A percentile compares a stretch with the other conserved stretches of the same genome.
phyloP scores from a whole-genome alignment of 2,113 vertebrate genomes.

The Empidonax alnorum region DNA sequence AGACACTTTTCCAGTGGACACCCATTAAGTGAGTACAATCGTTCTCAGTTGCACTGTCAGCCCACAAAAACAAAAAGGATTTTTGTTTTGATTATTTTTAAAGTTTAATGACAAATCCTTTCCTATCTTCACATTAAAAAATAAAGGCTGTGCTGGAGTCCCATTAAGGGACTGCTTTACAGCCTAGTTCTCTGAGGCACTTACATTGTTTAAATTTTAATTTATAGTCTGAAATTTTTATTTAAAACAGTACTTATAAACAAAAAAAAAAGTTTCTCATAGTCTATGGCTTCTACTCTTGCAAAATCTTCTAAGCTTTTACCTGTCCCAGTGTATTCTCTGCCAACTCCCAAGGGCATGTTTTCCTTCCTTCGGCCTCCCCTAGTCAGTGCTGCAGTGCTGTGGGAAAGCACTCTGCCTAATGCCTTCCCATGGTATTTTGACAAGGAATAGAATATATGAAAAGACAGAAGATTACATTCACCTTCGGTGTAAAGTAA shows the following conservation, averaged over 20 bases:
- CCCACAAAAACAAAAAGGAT: constrained; percentile 68
- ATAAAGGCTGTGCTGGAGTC: constrained; percentile 70
- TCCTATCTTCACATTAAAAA: constrained; percentile 78
- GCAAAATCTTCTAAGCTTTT: constrained; percentile 43
- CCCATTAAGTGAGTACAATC: constrained; percentile 59
- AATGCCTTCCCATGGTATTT: background rate
- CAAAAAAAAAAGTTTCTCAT: constrained; percentile 43
- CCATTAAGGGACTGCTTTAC: constrained; percentile 77
- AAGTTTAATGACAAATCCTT: constrained; percentile 81
- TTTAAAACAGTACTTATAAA: constrained; percentile 74
- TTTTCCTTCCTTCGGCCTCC: background rate
- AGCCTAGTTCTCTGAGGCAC: constrained; percentile 71
- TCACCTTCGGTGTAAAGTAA: background rate
- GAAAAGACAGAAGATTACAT: background rate
- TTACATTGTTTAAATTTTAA: constrained; percentile 81
- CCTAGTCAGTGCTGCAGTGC: background rate
- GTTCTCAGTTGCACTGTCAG: constrained; percentile 49
- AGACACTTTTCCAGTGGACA: constrained; percentile 47
- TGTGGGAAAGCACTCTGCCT: constrained; percentile 14
- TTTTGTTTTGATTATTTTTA: constrained; percentile 81
- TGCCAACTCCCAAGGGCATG: background rate
- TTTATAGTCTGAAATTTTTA: constrained; percentile 77
- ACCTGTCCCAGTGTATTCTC: constrained; percentile 38
- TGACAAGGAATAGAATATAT: background rate
- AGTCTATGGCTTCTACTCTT: constrained; percentile 1